Evolutionary conservation across 30 jellyfish, hydroid and myxozoan genomes (phyloP).

Genomic region (Clytia hemisphaerica): DNA sequence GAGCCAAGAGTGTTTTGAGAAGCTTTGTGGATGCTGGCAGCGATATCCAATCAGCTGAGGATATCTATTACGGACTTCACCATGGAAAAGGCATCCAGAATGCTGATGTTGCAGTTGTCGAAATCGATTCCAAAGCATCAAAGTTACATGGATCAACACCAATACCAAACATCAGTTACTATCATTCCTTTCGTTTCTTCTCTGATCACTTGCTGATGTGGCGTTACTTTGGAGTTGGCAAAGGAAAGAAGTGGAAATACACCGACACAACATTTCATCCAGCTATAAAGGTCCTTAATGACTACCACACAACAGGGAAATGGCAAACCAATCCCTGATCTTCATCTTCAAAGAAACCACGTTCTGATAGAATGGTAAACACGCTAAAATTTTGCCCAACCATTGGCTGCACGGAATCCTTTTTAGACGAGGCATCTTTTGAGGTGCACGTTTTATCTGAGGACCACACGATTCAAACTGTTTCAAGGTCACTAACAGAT

Average conservation of each 20-base stretch:
- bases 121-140: constrained; percentile 16
- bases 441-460: no score
- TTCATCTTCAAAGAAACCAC: no score
- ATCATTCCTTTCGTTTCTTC: not conserved
- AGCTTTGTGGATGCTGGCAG: constrained; percentile 20
- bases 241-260: constrained; percentile 12
- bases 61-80: constrained; percentile 5
- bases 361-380: no score
- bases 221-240: constrained; percentile 4
- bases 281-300: not conserved
- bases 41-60: constrained; percentile 9
- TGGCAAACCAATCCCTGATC: no score
- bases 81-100: constrained; percentile 5
- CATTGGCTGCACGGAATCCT: no score
- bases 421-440: no score
- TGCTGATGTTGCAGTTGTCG: constrained; percentile 21
- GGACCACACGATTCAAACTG: no score
- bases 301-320: not conserved
- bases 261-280: not conserved
- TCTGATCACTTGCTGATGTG: constrained; percentile 1
- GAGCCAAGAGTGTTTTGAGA: constrained; percentile 6
- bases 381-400: no score
- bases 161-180: not conserved
- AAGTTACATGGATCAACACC: constrained; percentile 1
- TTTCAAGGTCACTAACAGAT: no score